phyloP scores from a whole-genome alignment of 2,888 invertebrate species.

The Hemistola chrysoprasaria region DNA sequence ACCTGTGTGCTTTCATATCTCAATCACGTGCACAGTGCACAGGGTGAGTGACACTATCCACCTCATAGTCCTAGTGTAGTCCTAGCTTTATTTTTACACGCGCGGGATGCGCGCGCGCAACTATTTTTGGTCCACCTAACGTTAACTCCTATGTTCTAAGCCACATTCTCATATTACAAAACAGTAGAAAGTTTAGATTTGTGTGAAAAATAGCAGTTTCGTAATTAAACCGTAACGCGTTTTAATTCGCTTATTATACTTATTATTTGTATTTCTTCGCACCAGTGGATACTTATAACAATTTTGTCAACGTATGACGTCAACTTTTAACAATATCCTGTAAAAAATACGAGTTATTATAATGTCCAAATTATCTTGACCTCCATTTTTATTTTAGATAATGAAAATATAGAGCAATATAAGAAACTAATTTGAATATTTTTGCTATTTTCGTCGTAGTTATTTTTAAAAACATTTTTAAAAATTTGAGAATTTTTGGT shows the following conservation, averaged over 20 bases:
- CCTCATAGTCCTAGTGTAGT: constrained; percentile 43
- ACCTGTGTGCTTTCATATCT: constrained; percentile 45
- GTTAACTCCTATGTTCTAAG: constrained; percentile 62
- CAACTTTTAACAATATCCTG: background rate
- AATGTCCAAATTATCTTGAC: too few relatives aligned
- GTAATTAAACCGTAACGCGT: background rate
- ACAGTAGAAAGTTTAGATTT: constrained; percentile 38
- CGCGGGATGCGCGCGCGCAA: constrained; percentile 60
- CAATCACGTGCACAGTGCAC: constrained; percentile 49
- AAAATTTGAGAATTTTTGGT: too few relatives aligned
- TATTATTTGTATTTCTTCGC: constrained; percentile 5
- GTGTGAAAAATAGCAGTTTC: background rate
- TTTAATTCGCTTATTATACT: background rate
- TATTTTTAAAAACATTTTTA: too few relatives aligned
- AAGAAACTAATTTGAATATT: too few relatives aligned
- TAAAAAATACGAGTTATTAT: too few relatives aligned
- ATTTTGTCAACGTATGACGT: constrained; percentile 2
- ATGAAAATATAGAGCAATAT: too few relatives aligned
- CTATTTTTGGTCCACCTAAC: constrained; percentile 72
- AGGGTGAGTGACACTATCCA: constrained; percentile 69
- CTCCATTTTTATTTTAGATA: too few relatives aligned
- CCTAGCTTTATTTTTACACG: constrained; percentile 68
- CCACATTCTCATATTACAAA: constrained; percentile 69
- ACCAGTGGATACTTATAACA: constrained; percentile 1
- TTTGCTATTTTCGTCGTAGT: too few relatives aligned